Evolutionary conservation across 37 sponge, comb jelly and placozoan genomes (phyloP).

Genomic region (Amphimedon queenslandica): DNA sequence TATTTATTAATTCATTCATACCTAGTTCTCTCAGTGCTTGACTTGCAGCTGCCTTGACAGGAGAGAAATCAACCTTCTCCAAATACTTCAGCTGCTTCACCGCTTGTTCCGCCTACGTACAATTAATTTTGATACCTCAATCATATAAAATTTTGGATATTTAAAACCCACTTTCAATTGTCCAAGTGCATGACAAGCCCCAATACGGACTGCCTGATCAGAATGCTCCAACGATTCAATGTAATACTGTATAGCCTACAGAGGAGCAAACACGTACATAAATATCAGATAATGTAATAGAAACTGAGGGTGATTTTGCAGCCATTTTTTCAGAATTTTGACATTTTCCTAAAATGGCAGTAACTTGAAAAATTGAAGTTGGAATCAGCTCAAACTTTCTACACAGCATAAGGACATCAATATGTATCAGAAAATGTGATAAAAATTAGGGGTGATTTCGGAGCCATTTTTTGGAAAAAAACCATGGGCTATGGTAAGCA

Average conservation of each 20-base stretch:
- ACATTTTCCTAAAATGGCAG: no score
- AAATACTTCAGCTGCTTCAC: constrained; percentile 52
- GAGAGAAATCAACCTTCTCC: constrained; percentile 36
- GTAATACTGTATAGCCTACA: constrained; percentile 53
- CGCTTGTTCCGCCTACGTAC: constrained; percentile 16
- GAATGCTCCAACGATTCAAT: constrained; percentile 57
- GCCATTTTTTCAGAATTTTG: no score
- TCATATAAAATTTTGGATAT: not conserved
- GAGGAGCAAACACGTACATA: not conserved
- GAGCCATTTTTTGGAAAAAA: no score
- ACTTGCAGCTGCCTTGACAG: constrained; percentile 35
- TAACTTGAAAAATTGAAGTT: no score
- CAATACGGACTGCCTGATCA: constrained; percentile 58
- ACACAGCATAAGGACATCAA: no score
- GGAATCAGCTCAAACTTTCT: no score
- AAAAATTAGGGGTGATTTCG: no score
- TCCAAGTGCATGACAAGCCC: constrained; percentile 61
- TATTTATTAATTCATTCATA: no score
- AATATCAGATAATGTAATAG: no score
- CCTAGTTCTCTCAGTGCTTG: constrained; percentile 45
- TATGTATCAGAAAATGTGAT: no score
- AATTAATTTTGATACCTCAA: not conserved
- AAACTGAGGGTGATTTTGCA: no score
- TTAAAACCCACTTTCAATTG: constrained; percentile 35
- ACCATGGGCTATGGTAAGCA: no score